A percentile compares a stretch with the other conserved stretches of the same genome.
Conservation (phyloP, 2,888 invertebrate genomes). For the Thera obeliscata region DNA sequence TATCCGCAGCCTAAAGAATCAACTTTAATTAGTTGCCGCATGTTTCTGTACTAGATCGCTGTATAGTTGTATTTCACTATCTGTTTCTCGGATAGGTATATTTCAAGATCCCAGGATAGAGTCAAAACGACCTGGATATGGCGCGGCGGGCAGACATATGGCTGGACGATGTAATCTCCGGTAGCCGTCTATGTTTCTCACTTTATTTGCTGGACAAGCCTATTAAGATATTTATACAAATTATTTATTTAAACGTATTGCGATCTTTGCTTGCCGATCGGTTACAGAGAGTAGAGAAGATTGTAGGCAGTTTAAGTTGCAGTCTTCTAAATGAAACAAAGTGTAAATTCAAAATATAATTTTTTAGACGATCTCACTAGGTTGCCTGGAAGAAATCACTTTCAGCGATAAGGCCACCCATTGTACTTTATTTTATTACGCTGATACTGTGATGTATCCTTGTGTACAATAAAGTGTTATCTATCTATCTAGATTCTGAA, state of each 20-base stretch:
- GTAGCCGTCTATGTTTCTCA: constrained; percentile 60
- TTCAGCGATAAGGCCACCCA: too few species aligned
- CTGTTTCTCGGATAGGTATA: constrained; percentile 61
- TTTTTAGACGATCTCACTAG: too few species aligned
- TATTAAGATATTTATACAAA: constrained; percentile 51
- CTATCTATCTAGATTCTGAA: too few species aligned
- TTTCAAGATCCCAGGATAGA: constrained; percentile 68
- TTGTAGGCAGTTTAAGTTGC: neutral
- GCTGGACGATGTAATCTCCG: constrained; percentile 65
- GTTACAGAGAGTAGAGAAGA: neutral
- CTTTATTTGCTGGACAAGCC: constrained; percentile 56
- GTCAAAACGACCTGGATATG: constrained; percentile 60
- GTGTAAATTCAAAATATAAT: too few species aligned
- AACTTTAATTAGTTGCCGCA: constrained; percentile 67
- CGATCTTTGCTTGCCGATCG: constrained; percentile 12
- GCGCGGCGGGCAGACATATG: constrained; percentile 67
- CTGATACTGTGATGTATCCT: too few species aligned
- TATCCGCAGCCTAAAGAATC: constrained; percentile 30
- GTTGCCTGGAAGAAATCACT: too few species aligned
- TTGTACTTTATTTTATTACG: too few species aligned
- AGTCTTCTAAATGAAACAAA: neutral
- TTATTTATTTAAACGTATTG: constrained; percentile 24
- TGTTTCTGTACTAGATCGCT: constrained; percentile 65
- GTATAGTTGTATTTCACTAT: constrained; percentile 65
- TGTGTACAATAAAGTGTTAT: too few species aligned